Base-by-base conservation (phyloP, 2,888 invertebrate genomes). In the Plemyria rubiginata region DNA sequence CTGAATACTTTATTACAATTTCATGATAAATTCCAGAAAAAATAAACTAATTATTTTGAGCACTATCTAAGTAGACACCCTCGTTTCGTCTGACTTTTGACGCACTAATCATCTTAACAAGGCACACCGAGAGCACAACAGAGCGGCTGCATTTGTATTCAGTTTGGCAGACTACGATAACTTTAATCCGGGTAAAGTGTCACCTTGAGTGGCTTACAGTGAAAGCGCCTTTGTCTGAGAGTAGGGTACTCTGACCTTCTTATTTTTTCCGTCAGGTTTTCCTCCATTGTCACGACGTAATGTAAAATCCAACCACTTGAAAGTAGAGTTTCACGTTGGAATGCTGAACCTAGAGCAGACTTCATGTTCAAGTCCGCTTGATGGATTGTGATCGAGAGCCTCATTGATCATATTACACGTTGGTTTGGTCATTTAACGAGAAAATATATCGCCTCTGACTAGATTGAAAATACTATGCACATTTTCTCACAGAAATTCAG, bases 171-270 rank as follows among this genome's bases (percentile, higher is more conserved):
- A 83, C 86, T 83, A 85, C 89, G 89, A 92, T 92, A 92, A 91
- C 87, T 89, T 91, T 90, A 92, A 90, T 91, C 91, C 89, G 88
- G 86, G 84, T 82, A 88, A 90, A 91, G 88, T 91, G 91, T 91
- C 91, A 92, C 89, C 90, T 90, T 85, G 86, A 91, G 88, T 88
- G 85, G 89, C 87, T 92, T 86, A 87, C 85, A 85, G 82, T 78
- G 86, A 88, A 87, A 86, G 86, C 87, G 85, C 89, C 89, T 88
- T 90, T 90, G 88, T 90, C 86, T 86, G 86, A 76, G 81, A 85
- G 82, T 82, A 79, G 84, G 86, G 85, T 85, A 81, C 81, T 85
- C 76, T 81, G 81, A 85, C 86, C 85, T 87, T 84, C 86, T 87
- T 88, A 87, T 87, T 90, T 88, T 87, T 90, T 86, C 80, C 83